Conservation (phyloP, 2,888 invertebrate genomes). For the Gari tellinella region DNA sequence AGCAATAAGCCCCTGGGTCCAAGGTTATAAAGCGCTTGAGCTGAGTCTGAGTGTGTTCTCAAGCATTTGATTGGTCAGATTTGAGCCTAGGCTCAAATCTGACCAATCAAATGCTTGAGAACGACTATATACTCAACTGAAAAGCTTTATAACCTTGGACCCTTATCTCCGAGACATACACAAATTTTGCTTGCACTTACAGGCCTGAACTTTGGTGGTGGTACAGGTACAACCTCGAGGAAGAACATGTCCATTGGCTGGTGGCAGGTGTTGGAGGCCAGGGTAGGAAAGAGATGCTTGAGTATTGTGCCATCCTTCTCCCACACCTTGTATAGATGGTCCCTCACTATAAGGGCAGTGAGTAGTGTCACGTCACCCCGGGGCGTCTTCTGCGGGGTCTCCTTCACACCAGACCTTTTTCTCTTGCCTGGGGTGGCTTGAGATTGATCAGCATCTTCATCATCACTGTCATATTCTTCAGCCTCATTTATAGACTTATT, state of each 20-base stretch:
- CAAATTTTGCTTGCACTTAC: too few species aligned
- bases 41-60: too few species aligned
- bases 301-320: conserved; percentile 88
- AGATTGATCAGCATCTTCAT: conserved; percentile 30
- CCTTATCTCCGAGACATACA: too few species aligned
- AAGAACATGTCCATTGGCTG: conserved; percentile 93
- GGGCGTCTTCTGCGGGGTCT: conserved; percentile 35
- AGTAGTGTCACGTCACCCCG: conserved; percentile 67
- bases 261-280: conserved; percentile 55
- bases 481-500: background rate
- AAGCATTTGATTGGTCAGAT: too few species aligned
- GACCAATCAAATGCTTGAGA: too few species aligned
- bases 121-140: too few species aligned
- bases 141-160: too few species aligned
- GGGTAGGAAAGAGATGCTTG: conserved; percentile 86
- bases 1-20: too few species aligned
- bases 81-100: too few species aligned
- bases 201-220: conserved; percentile 94
- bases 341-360: conserved; percentile 81
- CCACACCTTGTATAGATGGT: conserved; percentile 87
- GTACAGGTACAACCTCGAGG: conserved; percentile 92
- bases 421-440: background rate
- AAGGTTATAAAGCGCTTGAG: too few species aligned
- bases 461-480: conserved; percentile 7
- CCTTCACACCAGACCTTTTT: too few species aligned